Base-by-base conservation (phyloP, 2,888 invertebrate genomes). In the Drosophila ezoana region DNA sequence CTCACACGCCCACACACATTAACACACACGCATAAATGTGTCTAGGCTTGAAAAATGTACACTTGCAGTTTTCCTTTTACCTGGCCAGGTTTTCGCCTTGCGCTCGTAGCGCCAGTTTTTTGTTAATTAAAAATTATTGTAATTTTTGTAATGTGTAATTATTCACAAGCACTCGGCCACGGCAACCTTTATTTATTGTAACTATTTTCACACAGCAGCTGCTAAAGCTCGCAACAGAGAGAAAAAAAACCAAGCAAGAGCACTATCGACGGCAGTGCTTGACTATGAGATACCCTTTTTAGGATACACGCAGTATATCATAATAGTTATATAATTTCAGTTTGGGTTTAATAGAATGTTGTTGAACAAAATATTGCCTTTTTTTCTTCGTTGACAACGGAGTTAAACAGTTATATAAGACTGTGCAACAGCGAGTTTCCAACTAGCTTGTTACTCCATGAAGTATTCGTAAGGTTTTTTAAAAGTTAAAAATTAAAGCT, bases 91-190 rank as follows among this genome's bases (percentile, higher is more conserved):
- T 56, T 56, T 57, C 35, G 54, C 44, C 33, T 23, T 51, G 38
- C 53, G 60, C 64, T 33, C 60, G 51, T 32, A 32, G 20, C 28
- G 58, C 40, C 52, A 54, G 57, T 70, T 74, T 70, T 74, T 81
- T 81, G 79, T 87, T 83, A 83, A 83, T 85, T 85, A 86, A 85
- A 88, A 88, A 83, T 85, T 76, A 88, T 85, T 85, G 81, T 83
- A 86, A 78, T 80, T 79, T 87, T 76, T 73, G 77, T 72, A 76
- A 80, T 78, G 72, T 67, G 71, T 72, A 83, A 86, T 85, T 86
- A 88, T 83, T 76, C 81, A 52, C 51, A 44, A 62, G 67, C 72
- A 79, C 72, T 76, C 65, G 54, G 45, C 65, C 52, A 52, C 45
- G 53, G 23, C 47, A 40, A 40, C 63, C 35, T 54, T 69, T 86